phyloP scores from a whole-genome alignment of 2,888 invertebrate genomes.

The Plemyria rubiginata region DNA sequence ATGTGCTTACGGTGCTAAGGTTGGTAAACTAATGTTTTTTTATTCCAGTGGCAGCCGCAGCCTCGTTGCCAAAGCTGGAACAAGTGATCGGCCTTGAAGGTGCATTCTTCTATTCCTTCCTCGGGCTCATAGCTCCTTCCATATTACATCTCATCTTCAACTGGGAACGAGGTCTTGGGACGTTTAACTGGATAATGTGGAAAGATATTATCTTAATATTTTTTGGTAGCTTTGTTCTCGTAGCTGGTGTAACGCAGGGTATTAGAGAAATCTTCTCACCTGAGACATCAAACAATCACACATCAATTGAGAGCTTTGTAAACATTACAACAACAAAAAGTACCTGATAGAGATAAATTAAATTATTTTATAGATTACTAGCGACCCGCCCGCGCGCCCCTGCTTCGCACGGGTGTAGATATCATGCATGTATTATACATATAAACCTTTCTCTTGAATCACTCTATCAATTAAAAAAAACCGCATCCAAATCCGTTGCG shows the following conservation, averaged over 20 bases:
- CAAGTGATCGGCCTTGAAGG: slow-evolving; percentile 81
- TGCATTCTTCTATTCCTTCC: slow-evolving; percentile 87
- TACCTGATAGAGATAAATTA: not conserved
- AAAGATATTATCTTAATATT: slow-evolving; percentile 87
- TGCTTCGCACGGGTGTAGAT: too few relatives aligned
- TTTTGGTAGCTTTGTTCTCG: slow-evolving; percentile 87
- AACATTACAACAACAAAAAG: not conserved
- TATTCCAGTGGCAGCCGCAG: slow-evolving; percentile 73
- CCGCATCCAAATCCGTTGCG: too few relatives aligned
- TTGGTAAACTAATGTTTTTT: too few relatives aligned
- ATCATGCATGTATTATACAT: too few relatives aligned
- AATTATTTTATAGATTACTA: not conserved
- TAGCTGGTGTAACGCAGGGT: slow-evolving; percentile 86
- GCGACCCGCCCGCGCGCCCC: too few relatives aligned
- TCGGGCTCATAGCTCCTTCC: slow-evolving; percentile 91
- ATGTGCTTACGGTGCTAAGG: too few relatives aligned
- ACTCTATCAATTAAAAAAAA: too few relatives aligned
- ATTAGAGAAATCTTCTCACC: slow-evolving; percentile 68
- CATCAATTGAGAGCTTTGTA: slow-evolving; percentile 29
- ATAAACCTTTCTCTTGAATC: too few relatives aligned
- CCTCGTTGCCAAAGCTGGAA: slow-evolving; percentile 69
- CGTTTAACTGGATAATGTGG: slow-evolving; percentile 87
- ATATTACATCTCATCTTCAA: slow-evolving; percentile 88
- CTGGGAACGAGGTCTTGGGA: slow-evolving; percentile 88
- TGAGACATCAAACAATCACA: too few relatives aligned